A percentile compares a stretch with the other conserved stretches of the same genome.
phyloP scores from a whole-genome alignment of 2,113 vertebrate genomes.

The Podarcis raffonei region DNA sequence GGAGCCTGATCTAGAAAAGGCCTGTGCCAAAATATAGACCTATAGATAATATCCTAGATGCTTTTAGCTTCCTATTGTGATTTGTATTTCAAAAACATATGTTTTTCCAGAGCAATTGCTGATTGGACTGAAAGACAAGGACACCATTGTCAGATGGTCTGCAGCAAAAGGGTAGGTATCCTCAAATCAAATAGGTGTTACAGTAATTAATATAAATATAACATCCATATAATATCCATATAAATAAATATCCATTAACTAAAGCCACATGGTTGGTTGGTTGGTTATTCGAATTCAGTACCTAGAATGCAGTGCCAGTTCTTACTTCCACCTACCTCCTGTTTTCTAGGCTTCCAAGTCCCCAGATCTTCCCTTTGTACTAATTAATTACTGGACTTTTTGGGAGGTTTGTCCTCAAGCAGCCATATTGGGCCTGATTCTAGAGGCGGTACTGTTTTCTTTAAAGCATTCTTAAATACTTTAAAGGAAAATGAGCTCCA shows the following conservation, averaged over 20 bases:
- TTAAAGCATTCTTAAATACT: too few relatives aligned
- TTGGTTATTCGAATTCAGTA: not conserved
- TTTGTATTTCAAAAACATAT: conserved; percentile 28
- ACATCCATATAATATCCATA: too few relatives aligned
- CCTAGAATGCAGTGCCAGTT: not conserved
- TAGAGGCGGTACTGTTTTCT: not conserved
- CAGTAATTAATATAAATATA: not conserved
- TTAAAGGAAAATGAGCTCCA: conserved; percentile 2
- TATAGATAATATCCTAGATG: too few relatives aligned
- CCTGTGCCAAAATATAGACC: not conserved
- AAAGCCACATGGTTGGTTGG: not conserved
- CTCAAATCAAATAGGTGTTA: not conserved
- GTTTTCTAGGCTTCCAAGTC: not conserved
- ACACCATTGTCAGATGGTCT: conserved; percentile 96
- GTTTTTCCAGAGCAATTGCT: conserved; percentile 87
- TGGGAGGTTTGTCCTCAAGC: not conserved
- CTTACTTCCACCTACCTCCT: not conserved
- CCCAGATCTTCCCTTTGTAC: not conserved
- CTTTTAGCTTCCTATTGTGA: not conserved
- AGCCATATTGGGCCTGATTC: not conserved
- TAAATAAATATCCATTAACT: not conserved
- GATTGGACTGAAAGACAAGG: conserved; percentile 93
- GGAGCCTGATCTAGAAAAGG: not conserved
- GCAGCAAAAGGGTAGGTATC: conserved; percentile 93
- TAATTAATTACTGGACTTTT: not conserved